phyloP scores from a whole-genome alignment of 2,113 vertebrate genomes.

The Acrocephalus kingi region DNA sequence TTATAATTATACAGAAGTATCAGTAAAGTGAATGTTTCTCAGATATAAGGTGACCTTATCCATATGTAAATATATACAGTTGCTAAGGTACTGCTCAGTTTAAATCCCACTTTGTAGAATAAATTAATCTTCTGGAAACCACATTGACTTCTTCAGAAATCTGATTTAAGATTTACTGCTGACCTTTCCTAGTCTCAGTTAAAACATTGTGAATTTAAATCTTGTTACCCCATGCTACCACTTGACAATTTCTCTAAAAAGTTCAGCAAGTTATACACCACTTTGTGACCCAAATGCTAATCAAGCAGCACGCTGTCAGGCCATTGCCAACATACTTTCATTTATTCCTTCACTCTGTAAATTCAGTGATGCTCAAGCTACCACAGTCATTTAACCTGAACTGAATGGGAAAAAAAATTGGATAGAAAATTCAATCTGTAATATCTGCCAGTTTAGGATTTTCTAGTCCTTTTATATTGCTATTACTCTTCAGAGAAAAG shows the following conservation, averaged over 20 bases:
- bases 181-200: slow-evolving; percentile 15
- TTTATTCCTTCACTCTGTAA: background rate
- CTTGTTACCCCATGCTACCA: background rate
- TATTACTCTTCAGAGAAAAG: background rate
- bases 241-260: background rate
- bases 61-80: slow-evolving; percentile 25
- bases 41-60: slow-evolving; percentile 21
- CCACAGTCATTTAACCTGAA: background rate
- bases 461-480: background rate
- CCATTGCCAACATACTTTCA: background rate
- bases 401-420: background rate
- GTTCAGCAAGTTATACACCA: background rate
- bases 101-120: background rate
- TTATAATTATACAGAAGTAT: slow-evolving; percentile 2
- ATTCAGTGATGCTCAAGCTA: background rate
- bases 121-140: background rate
- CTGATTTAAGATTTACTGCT: slow-evolving; percentile 6
- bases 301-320: background rate
- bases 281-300: background rate
- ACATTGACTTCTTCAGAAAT: background rate
- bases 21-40: background rate
- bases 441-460: background rate
- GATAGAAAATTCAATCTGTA: background rate
- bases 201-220: slow-evolving; percentile 1
- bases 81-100: background rate